Percentiles rank a stretch among this genome's conserved stretches.
Conservation (phyloP, 2,888 invertebrate genomes). For the Drosophila cognata region DNA sequence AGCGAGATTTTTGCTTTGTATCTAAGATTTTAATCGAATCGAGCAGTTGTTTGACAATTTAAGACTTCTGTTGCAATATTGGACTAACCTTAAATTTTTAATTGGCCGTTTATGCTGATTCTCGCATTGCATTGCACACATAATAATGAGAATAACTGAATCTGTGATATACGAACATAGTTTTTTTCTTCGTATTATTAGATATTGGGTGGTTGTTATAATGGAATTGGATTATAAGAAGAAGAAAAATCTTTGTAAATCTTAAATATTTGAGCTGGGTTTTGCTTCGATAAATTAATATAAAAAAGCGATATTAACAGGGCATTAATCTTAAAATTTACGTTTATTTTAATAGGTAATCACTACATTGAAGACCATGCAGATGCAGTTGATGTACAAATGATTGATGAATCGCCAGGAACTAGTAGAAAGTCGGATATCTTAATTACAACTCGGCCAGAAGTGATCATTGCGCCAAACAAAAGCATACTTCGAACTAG, state of each 20-base stretch:
- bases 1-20: neutral
- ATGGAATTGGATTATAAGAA: neutral
- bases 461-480: slow-evolving; percentile 90
- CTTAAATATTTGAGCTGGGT: neutral
- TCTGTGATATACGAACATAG: neutral
- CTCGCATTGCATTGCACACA: neutral
- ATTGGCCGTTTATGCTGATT: neutral
- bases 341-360: slow-evolving; percentile 38
- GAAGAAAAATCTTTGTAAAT: neutral
- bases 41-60: neutral
- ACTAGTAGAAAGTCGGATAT: slow-evolving; percentile 71
- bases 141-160: neutral
- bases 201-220: neutral
- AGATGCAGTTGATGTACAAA: slow-evolving; percentile 58
- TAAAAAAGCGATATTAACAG: neutral
- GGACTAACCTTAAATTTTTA: neutral
- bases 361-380: slow-evolving; percentile 45
- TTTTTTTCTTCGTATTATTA: neutral
- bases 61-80: neutral
- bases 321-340: neutral
- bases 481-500: slow-evolving; percentile 84
- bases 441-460: slow-evolving; percentile 86
- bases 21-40: neutral
- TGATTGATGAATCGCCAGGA: slow-evolving; percentile 47
- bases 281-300: neutral